phyloP scores from a whole-genome alignment of 2,888 invertebrate species.

The Caenorhabditis angaria region DNA sequence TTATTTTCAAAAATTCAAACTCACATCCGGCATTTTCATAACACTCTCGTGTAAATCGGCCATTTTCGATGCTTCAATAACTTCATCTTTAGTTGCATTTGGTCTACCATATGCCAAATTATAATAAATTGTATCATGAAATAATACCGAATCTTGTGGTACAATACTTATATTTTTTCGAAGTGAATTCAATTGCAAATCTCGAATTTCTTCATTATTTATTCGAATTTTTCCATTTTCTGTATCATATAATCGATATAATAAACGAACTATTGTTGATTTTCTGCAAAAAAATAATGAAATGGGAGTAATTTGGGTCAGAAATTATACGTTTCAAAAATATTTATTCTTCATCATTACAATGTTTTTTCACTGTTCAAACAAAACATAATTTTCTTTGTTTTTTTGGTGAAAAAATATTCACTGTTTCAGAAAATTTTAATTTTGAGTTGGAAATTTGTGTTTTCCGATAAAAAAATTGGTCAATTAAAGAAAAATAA shows the following conservation, averaged over 20 bases:
- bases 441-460: too few species aligned
- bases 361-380: too few species aligned
- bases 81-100: constrained; percentile 79
- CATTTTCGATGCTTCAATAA: constrained; percentile 86
- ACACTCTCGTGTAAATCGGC: constrained; percentile 93
- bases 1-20: background rate
- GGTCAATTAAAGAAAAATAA: too few species aligned
- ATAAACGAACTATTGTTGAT: constrained; percentile 89
- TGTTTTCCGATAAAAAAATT: too few species aligned
- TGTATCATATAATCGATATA: constrained; percentile 95
- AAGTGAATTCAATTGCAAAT: constrained; percentile 79
- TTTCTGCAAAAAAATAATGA: constrained; percentile 78
- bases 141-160: constrained; percentile 96
- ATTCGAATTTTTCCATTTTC: constrained; percentile 84
- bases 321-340: too few species aligned
- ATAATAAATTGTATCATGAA: constrained; percentile 91
- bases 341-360: too few species aligned
- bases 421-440: too few species aligned
- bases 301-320: too few species aligned
- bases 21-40: constrained; percentile 73
- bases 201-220: constrained; percentile 79
- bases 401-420: too few species aligned
- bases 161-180: constrained; percentile 86
- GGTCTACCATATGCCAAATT: constrained; percentile 94
- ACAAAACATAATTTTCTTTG: too few species aligned